A percentile compares a stretch with the other conserved stretches of the same genome.
phyloP scores from a whole-genome alignment of 2,113 vertebrate genomes.

The Machaerirhynchus nigripectus region DNA sequence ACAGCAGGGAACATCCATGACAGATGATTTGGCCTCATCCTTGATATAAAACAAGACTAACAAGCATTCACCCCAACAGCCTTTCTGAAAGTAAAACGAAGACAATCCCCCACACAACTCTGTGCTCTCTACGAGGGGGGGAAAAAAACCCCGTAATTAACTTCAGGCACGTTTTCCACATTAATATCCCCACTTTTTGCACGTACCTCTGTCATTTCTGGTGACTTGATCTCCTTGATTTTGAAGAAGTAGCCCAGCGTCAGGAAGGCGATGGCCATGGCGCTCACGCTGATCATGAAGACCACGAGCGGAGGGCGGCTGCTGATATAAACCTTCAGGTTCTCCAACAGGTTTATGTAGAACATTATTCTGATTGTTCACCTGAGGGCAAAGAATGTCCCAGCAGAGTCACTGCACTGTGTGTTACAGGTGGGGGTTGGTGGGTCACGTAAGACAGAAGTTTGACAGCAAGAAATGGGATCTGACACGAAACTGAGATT shows the following conservation, averaged over 20 bases:
- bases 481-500: neutral
- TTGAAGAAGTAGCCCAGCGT: constrained; percentile 99
- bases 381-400: constrained; percentile 51
- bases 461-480: neutral
- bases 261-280: constrained; percentile 95
- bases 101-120: neutral
- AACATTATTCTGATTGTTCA: constrained; percentile 76
- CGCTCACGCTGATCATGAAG: constrained; percentile 97
- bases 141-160: rapidly evolving
- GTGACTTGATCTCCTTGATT: constrained; percentile 98
- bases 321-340: constrained; percentile 91
- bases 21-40: neutral
- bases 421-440: neutral
- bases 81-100: neutral
- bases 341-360: constrained; percentile 89
- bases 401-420: neutral
- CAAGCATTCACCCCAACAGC: neutral
- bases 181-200: neutral
- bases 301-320: constrained; percentile 95
- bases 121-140: rapidly evolving
- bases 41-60: neutral
- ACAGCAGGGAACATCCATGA: neutral
- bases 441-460: neutral
- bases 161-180: neutral
- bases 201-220: constrained; percentile 91